These are phyloP conservation scores for Capricornis sumatraensis DNA, from an alignment of 2,113 vertebrate species.

Conservation along the genomic window DNA sequence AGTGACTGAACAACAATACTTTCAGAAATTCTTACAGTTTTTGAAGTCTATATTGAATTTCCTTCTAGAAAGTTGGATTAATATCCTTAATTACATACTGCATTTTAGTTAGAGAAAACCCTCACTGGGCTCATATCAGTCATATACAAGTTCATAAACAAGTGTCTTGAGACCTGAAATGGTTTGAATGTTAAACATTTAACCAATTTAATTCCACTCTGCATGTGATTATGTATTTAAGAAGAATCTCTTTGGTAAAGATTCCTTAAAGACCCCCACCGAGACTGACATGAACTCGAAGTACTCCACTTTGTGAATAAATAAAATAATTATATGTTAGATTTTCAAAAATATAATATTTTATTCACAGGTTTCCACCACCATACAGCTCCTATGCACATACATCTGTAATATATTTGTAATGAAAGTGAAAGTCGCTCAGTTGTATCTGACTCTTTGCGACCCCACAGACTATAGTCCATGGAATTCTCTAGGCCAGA, in stretches of 20 bases:
- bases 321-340: background rate
- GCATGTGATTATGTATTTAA: background rate
- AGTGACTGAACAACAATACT: background rate
- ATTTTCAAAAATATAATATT: background rate
- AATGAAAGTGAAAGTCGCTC: background rate
- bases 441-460: background rate
- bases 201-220: background rate
- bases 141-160: background rate
- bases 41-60: background rate
- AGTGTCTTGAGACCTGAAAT: background rate
- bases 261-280: background rate
- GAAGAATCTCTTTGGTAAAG: background rate
- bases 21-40: conserved; percentile 22
- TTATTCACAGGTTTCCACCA: background rate
- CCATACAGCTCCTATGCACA: background rate
- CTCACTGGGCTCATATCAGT: background rate
- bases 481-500: background rate
- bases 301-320: accelerated
- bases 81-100: background rate
- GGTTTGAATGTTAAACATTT: background rate
- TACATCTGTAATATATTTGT: background rate
- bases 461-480: background rate
- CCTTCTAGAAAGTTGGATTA: background rate
- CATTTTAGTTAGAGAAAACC: background rate
- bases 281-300: background rate